A percentile compares a stretch with the other conserved stretches of the same genome.
Evolutionary conservation across 2,113 vertebrate genomes (phyloP).

Genomic region (Petrocephalus zakoni): DNA sequence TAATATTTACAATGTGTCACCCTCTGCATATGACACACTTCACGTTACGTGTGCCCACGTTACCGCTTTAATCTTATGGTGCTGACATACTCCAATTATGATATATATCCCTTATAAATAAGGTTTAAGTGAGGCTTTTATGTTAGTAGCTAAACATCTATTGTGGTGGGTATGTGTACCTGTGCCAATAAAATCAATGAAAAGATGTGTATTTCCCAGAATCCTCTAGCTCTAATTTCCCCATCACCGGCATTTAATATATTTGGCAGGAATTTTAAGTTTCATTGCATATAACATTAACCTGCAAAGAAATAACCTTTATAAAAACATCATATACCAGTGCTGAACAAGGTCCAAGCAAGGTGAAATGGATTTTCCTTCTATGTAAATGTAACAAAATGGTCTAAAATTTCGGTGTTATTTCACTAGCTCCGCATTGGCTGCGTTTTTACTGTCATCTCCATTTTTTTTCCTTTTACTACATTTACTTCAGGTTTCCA

Average conservation of each 20-base stretch:
- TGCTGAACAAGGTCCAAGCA: background rate
- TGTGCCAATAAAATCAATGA: background rate
- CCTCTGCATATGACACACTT: background rate
- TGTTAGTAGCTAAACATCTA: background rate
- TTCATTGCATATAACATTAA: background rate
- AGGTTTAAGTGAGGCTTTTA: background rate
- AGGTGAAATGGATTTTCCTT: background rate
- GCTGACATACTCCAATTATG: background rate
- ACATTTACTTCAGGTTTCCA: background rate
- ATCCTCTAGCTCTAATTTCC: background rate
- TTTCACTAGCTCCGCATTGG: background rate
- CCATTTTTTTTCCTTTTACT: background rate
- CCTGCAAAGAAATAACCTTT: background rate
- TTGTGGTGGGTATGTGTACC: background rate
- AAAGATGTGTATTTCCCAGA: background rate
- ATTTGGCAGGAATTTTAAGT: background rate
- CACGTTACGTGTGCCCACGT: background rate
- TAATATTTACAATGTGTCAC: background rate
- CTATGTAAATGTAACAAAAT: background rate
- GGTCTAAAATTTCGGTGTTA: background rate
- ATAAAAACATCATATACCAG: background rate
- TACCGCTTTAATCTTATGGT: background rate
- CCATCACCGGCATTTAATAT: background rate
- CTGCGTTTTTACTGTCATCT: background rate
- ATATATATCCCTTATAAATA: background rate